Evolutionary conservation across 1,140 invertebrate species (phyloP).

Genomic region (Sitobion miscanthi): DNA sequence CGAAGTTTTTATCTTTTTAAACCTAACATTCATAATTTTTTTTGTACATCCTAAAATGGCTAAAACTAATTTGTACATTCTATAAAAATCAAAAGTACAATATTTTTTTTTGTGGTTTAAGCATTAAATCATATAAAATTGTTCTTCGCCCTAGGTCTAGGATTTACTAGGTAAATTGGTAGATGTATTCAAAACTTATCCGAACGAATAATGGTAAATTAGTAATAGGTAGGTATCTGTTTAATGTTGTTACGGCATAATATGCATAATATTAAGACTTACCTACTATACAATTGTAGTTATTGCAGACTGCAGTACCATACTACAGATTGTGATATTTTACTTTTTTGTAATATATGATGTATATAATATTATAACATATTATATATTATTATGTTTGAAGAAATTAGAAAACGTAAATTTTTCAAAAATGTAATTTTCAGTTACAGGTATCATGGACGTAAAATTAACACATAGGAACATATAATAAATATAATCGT

Average conservation of each 20-base stretch:
- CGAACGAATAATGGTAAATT: background rate
- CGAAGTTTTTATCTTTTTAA: background rate
- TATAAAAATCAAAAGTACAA: background rate
- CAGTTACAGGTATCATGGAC: background rate
- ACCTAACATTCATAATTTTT: background rate
- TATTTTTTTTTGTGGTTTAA: background rate
- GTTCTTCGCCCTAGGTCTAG: background rate
- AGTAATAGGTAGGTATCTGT: background rate
- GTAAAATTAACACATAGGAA: background rate
- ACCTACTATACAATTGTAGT: too few species aligned
- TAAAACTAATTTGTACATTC: background rate
- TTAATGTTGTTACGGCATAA: background rate
- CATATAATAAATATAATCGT: background rate
- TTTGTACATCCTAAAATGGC: background rate
- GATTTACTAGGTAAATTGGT: background rate
- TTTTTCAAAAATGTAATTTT: background rate
- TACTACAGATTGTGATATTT: background rate
- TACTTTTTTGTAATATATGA: background rate
- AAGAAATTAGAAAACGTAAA: background rate
- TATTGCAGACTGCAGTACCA: background rate
- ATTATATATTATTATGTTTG: too few species aligned
- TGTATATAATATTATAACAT: background rate
- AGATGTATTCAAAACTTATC: background rate
- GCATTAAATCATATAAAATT: background rate
- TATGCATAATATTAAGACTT: too few species aligned